Conservation (phyloP, 2,888 invertebrate genomes). For the Hydrotaea diabolus region DNA sequence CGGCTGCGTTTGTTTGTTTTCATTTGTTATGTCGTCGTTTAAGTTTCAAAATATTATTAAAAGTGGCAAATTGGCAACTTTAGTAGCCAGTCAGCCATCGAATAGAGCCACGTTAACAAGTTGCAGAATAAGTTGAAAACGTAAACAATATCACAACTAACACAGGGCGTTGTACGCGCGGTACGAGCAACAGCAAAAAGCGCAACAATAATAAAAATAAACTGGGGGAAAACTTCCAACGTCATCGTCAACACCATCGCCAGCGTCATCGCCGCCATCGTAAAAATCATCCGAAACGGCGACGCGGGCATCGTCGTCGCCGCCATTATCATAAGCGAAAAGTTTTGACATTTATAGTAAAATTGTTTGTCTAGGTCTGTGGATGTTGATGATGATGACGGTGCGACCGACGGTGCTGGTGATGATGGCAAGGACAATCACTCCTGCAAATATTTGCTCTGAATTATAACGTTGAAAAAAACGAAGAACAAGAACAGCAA, state of each 20-base stretch:
- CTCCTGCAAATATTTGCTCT: constrained; percentile 22
- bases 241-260: constrained; percentile 54
- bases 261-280: constrained; percentile 33
- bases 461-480: constrained; percentile 49
- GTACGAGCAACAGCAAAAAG: neutral
- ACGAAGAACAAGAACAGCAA: no score
- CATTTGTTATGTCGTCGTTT: constrained; percentile 20
- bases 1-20: neutral
- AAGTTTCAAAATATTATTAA: constrained; percentile 60
- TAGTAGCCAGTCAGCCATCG: constrained; percentile 55
- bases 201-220: constrained; percentile 35
- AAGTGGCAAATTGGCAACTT: constrained; percentile 57
- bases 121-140: constrained; percentile 61
- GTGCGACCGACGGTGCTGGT: neutral
- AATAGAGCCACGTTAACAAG: constrained; percentile 63
- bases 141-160: constrained; percentile 54
- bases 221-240: constrained; percentile 15
- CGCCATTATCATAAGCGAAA: constrained; percentile 62
- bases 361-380: constrained; percentile 28
- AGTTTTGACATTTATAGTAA: constrained; percentile 66
- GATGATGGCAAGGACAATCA: constrained; percentile 1
- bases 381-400: neutral
- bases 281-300: constrained; percentile 47
- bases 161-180: neutral
- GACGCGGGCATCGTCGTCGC: neutral